Percentiles rank a stretch among this genome's conserved stretches.
Evolutionary conservation across 64 coral and sea anemone species (phyloP).

Genomic region (Pocillopora verrucosa): DNA sequence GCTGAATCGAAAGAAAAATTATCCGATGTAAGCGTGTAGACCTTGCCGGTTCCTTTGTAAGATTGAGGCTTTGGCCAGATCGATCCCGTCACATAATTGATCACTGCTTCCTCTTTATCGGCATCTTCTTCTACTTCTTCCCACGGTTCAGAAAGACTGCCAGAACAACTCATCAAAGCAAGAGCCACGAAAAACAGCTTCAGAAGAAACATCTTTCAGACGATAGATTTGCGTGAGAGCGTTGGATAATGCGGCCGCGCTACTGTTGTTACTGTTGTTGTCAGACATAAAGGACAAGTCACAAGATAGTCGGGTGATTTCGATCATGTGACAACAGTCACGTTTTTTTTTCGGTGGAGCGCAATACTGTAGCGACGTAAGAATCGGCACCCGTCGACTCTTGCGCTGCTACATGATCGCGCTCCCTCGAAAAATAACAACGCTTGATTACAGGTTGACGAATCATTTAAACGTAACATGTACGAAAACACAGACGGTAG

Average conservation of each 20-base stretch:
- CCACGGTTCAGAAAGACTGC: slow-evolving; percentile 23
- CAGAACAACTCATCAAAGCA: neutral
- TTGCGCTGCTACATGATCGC: no score
- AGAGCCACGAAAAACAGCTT: neutral
- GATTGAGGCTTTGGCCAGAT: slow-evolving; percentile 37
- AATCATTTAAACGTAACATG: no score
- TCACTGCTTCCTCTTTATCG: neutral
- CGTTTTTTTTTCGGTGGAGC: neutral
- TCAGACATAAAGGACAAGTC: neutral
- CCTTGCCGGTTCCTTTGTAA: neutral
- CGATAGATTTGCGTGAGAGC: neutral
- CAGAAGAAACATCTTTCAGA: neutral
- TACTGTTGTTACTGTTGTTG: neutral
- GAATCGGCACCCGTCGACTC: no score
- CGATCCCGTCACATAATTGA: slow-evolving; percentile 43
- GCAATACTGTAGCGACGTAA: no score
- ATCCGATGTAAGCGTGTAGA: slow-evolving; percentile 7
- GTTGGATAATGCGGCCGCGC: neutral
- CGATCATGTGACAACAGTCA: neutral
- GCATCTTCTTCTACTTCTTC: neutral
- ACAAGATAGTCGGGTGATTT: neutral
- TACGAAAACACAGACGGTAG: no score
- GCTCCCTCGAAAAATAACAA: no score
- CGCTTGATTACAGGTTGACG: no score
- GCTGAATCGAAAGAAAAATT: slow-evolving; percentile 23